Conservation (phyloP, 1,140 invertebrate species). For the Magallana ariakensis region DNA sequence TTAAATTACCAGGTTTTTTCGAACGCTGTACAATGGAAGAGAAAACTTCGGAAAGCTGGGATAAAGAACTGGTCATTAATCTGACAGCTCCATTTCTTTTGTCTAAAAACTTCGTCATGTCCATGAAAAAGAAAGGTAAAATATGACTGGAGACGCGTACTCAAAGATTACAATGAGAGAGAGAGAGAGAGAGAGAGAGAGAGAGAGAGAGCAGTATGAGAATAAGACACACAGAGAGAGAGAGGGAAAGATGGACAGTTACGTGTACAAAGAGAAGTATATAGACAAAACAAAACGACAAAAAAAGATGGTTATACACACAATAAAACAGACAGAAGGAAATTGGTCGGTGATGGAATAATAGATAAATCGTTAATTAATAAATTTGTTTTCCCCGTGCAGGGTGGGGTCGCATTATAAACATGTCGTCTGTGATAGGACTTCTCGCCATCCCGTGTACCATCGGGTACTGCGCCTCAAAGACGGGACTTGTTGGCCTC, state of each 20-base stretch:
- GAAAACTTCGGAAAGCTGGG: constrained; percentile 75
- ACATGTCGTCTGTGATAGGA: constrained; percentile 76
- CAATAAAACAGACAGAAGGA: too few species aligned
- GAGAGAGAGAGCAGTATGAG: constrained; percentile 65
- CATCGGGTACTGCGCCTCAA: constrained; percentile 74
- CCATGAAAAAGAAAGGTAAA: constrained; percentile 74
- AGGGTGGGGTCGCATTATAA: constrained; percentile 77
- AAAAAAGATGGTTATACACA: too few species aligned
- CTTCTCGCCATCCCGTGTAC: constrained; percentile 72
- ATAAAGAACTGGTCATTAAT: constrained; percentile 72
- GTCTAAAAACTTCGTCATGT: constrained; percentile 66
- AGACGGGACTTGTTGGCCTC: constrained; percentile 76
- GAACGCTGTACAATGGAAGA: constrained; percentile 63
- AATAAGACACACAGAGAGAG: constrained; percentile 64
- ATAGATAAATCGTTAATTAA: constrained; percentile 51
- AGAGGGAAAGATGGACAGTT: too few species aligned
- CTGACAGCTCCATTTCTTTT: constrained; percentile 75
- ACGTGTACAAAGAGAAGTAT: too few species aligned
- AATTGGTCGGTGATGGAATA: too few species aligned
- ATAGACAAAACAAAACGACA: too few species aligned
- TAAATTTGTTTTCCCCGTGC: not conserved
- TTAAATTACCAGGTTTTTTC: not conserved
- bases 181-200: constrained; percentile 75
- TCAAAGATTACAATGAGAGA: constrained; percentile 65
- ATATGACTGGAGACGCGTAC: constrained; percentile 59